A percentile compares a stretch with the other conserved stretches of the same genome.
Conservation (phyloP, 2,888 invertebrate species). For the Aromia moschata region DNA sequence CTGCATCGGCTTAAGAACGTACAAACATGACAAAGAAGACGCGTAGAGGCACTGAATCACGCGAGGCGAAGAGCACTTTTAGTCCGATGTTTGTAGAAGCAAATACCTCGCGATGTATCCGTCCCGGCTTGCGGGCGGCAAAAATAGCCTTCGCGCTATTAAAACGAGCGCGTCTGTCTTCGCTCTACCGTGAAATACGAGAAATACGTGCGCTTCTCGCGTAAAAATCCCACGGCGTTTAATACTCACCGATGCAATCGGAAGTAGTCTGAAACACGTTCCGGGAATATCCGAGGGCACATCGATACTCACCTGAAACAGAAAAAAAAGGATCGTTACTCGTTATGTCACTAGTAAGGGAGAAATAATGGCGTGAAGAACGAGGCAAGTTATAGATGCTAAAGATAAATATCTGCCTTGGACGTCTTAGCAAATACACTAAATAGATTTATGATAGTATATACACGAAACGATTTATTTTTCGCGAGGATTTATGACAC, state of each 20-base stretch:
- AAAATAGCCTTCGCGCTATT: conserved; percentile 48
- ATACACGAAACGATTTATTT: too few relatives aligned
- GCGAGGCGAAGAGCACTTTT: conserved; percentile 42
- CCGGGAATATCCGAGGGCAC: conserved; percentile 6
- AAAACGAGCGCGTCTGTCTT: conserved; percentile 44
- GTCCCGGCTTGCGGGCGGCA: conserved; percentile 34
- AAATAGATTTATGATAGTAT: too few relatives aligned
- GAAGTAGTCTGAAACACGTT: conserved; percentile 28
- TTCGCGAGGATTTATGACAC: too few relatives aligned
- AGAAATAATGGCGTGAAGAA: too few relatives aligned
- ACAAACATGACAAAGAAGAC: conserved; percentile 56
- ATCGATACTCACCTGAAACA: conserved; percentile 35
- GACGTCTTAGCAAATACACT: too few relatives aligned
- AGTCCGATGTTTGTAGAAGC: conserved; percentile 28
- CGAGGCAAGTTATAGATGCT: too few relatives aligned
- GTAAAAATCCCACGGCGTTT: conserved; percentile 1
- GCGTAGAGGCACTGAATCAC: conserved; percentile 53
- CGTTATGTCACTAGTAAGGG: neutral
- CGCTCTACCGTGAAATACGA: conserved; percentile 30
- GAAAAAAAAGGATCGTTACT: conserved; percentile 27
- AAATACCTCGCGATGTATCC: conserved; percentile 31
- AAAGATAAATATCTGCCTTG: too few relatives aligned
- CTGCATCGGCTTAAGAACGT: conserved; percentile 50
- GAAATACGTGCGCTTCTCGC: conserved; percentile 27
- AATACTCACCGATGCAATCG: conserved; percentile 22